Evolutionary conservation across 2,113 vertebrate genomes (phyloP), one percentile per base, ranked within the genome.

Genomic region (Strix uralensis): DNA sequence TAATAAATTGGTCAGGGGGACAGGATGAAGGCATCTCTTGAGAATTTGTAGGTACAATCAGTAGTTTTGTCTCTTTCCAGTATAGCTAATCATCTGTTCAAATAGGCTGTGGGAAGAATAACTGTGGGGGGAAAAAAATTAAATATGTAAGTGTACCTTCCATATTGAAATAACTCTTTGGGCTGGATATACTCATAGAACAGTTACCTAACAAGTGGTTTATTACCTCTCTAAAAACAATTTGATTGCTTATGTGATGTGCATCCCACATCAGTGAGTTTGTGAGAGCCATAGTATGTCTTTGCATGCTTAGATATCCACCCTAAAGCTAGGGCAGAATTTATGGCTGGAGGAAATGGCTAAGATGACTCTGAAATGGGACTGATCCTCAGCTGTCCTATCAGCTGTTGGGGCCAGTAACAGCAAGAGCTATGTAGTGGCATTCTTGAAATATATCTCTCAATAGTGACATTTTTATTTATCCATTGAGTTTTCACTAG

Each of bases 211-310:
- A 34, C 29, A 21, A 69, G 49, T 36, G 22, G 18, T 51, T 72
- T 73, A 29, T 58, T 63, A 42, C 30, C 14, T 63, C 55, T n/a
- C 27, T 58, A 23, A 74, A 70, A 36, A 1, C 19, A 32, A 1
- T 10, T 16, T 44, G 26, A 10, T 69, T 46, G 15, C 44, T 67
- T 46, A 1, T 0, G 0, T 0, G 10, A 11, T n/a, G 26, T 34
- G 6, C 18, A 17, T 61, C 22, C 49, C 34, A 15, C 12, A 36
- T 57, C 47, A 42, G 12, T 23, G 52, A 46, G 9, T 27, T 26
- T 49, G 32, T 42, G 40, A 57, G 73, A 36, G 32, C 30, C 34
- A 23, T 42, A 49, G 51, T 18, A 5, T 65, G 20, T 52, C 58
- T 58, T 59, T 62, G 21, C 29, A 10, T 26, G n/a, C 10, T n/a